Conservation (phyloP, 2,888 invertebrate genomes). For the Synergus umbraculus region DNA sequence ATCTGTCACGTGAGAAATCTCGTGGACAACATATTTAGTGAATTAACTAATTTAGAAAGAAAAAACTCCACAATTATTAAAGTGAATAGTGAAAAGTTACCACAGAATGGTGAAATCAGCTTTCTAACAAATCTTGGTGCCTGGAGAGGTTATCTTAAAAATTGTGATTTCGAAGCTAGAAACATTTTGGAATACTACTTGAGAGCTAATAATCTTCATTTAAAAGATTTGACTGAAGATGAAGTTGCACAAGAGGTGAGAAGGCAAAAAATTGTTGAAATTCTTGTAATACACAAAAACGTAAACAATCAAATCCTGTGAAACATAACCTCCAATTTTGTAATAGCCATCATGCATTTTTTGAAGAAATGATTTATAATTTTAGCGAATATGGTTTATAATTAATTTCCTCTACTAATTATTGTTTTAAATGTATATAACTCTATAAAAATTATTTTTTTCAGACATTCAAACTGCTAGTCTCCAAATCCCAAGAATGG, state of each 20-base stretch:
- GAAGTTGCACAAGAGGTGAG: conserved; percentile 64
- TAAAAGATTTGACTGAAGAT: conserved; percentile 45
- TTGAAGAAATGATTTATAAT: no score
- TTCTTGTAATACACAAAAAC: not conserved
- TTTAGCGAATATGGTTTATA: no score
- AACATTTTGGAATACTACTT: conserved; percentile 69
- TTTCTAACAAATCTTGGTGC: conserved; percentile 80
- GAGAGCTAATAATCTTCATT: conserved; percentile 50
- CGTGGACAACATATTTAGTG: conserved; percentile 12
- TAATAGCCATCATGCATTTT: not conserved
- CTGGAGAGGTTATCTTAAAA: conserved; percentile 79
- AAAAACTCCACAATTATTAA: conserved; percentile 74
- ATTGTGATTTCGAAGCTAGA: conserved; percentile 49
- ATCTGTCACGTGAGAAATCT: conserved; percentile 3
- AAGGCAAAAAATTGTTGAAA: not conserved
- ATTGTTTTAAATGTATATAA: not conserved
- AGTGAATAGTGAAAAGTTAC: conserved; percentile 81
- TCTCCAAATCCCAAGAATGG: conserved; percentile 78
- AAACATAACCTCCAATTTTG: conserved; percentile 23
- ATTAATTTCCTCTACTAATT: not conserved
- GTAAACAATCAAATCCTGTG: no score
- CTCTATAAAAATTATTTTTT: conserved; percentile 16
- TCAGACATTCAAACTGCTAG: conserved; percentile 72
- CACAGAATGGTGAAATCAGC: conserved; percentile 82
- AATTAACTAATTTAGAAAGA: conserved; percentile 19